phyloP scores from a whole-genome alignment of 2,888 invertebrate genomes.

The Anagyrus pseudococci region DNA sequence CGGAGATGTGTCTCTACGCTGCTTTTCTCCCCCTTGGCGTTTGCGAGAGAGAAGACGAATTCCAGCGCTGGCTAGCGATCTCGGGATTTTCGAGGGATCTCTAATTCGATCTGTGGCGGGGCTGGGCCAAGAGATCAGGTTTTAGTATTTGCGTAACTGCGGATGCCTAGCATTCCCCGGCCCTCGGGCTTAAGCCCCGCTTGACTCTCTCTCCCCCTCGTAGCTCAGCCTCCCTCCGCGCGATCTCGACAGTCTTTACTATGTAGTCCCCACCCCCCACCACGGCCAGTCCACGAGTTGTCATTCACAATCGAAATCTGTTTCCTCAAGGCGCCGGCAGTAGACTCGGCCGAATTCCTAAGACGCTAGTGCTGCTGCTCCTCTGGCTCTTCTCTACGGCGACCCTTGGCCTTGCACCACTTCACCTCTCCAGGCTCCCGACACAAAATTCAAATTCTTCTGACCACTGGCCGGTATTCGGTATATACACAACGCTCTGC shows the following conservation, averaged over 20 bases:
- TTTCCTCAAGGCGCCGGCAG: slow-evolving; percentile 49
- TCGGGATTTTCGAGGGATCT: slow-evolving; percentile 40
- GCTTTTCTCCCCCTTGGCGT: not conserved
- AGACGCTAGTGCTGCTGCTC: slow-evolving; percentile 48
- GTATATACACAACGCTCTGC: not conserved
- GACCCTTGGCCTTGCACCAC: slow-evolving; percentile 17
- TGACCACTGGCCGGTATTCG: slow-evolving; percentile 45
- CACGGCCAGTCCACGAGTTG: slow-evolving; percentile 43
- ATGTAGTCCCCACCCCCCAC: not conserved
- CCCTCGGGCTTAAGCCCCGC: slow-evolving; percentile 3
- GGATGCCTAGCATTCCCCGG: slow-evolving; percentile 55
- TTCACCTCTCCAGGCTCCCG: too few relatives aligned
- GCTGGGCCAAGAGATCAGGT: slow-evolving; percentile 50
- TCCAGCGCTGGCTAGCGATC: slow-evolving; percentile 25
- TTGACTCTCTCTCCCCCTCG: too few relatives aligned
- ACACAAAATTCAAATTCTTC: slow-evolving; percentile 56
- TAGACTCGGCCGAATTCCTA: slow-evolving; percentile 57
- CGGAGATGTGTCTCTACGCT: not conserved
- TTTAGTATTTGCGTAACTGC: slow-evolving; percentile 54
- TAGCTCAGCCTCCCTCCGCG: too few relatives aligned
- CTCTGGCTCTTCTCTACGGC: not conserved
- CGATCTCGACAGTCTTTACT: slow-evolving; percentile 15
- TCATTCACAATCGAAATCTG: slow-evolving; percentile 60
- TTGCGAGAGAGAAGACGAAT: slow-evolving; percentile 20
- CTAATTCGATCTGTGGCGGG: slow-evolving; percentile 47